These are phyloP conservation scores for Cryptoprocta ferox DNA, from an alignment of 2,797 vertebrate species.

Conservation along the genomic window DNA sequence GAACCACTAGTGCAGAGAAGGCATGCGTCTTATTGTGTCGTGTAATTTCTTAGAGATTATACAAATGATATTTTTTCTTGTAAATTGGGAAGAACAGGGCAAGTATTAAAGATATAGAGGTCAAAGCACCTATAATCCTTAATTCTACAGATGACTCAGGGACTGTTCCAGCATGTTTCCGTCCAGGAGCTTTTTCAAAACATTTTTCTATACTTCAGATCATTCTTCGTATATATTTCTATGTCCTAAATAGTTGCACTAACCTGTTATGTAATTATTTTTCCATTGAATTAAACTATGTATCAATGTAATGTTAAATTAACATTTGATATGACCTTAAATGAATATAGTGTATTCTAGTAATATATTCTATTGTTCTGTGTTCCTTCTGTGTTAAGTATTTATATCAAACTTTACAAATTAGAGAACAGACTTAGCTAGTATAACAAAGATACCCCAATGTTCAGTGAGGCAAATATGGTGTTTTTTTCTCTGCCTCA, in stretches of 20 bases:
- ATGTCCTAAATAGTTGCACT: neutral
- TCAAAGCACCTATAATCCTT: neutral
- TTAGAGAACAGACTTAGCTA: neutral
- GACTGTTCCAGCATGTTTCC: neutral
- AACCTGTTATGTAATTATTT: neutral
- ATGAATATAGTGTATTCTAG: neutral
- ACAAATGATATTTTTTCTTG: neutral
- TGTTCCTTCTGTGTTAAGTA: neutral
- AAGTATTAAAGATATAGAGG: neutral
- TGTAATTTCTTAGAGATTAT: neutral
- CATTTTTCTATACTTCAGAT: neutral
- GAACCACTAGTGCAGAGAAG: neutral
- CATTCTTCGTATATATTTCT: neutral
- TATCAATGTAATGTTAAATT: slow-evolving; percentile 7
- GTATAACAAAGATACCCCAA: neutral
- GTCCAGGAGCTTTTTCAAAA: neutral
- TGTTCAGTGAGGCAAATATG: neutral
- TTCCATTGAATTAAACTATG: neutral
- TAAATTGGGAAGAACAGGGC: neutral
- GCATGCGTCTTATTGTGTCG: neutral
- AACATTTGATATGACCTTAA: neutral
- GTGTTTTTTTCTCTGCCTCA: neutral
- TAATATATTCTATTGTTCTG: neutral
- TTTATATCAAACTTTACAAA: neutral
- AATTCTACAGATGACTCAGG: neutral